A percentile compares a stretch with the other conserved stretches of the same genome.
Conservation (phyloP, 2,888 invertebrate species). For the Leucania comma region DNA sequence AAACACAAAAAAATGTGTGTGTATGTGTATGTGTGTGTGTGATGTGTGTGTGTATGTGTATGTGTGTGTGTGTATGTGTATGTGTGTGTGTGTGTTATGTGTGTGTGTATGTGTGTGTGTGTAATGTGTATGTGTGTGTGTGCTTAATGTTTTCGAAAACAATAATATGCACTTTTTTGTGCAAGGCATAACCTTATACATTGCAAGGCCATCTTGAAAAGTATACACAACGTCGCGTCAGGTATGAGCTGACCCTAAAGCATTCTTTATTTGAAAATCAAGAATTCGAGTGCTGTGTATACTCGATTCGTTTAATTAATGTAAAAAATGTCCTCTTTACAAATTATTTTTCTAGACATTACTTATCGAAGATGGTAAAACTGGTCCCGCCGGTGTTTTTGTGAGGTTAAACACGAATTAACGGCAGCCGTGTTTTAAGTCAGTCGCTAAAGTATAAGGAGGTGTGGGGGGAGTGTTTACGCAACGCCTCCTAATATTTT, state of each 20-base stretch:
- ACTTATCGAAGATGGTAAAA: slow-evolving; percentile 56
- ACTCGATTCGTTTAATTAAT: slow-evolving; percentile 52
- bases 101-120: too few species aligned
- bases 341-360: slow-evolving; percentile 48
- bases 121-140: too few species aligned
- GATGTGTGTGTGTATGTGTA: too few species aligned
- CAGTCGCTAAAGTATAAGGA: background rate
- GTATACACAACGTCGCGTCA: background rate
- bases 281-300: slow-evolving; percentile 44
- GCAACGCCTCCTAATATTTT: too few species aligned
- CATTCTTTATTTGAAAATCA: slow-evolving; percentile 46
- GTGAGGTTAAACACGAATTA: slow-evolving; percentile 23
- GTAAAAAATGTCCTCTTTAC: slow-evolving; percentile 58
- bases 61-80: too few species aligned
- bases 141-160: background rate
- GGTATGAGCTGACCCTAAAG: slow-evolving; percentile 3
- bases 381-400: slow-evolving; percentile 55
- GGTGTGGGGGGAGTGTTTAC: background rate
- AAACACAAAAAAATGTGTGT: too few species aligned
- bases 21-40: too few species aligned
- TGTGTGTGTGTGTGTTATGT: too few species aligned
- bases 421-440: slow-evolving; percentile 23
- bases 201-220: background rate
- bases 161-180: background rate
- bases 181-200: background rate